Base-by-base conservation (phyloP, 2,797 vertebrate genomes). In the Lycodopsis pacificus region DNA sequence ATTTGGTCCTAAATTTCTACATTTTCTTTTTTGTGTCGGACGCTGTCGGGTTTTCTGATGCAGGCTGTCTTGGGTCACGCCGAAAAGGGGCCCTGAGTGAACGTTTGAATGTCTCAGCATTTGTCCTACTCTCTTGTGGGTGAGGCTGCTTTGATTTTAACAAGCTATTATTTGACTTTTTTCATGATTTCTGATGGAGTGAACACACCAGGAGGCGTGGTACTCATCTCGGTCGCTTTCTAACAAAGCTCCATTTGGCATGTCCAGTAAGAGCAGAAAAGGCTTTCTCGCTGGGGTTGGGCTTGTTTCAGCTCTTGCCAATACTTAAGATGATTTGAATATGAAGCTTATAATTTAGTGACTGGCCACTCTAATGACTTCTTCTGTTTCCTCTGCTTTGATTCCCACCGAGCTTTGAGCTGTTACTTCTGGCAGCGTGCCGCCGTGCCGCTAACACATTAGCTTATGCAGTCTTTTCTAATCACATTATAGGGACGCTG, bases 401-500 rank as follows among this genome's bases (percentile, higher is more conserved):
- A 62, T 49, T 61, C 49, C 36, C 59, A 44, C 17, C 20, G 12
- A 49, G n/a, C 53, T 80, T 27, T 70, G 30, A 81, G 46, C 19
- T 4, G 32, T 25, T 53, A 7, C 34, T 40, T 38, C 40, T 74
- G 66, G 40, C 74, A 58, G 74, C 8, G 11, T 30, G 68, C 42
- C 61, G 56, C 57, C 42, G 42, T 53, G 9, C 59, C 40, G 61
- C 38, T 10, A 81, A 70, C 49, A 46, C 62, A 30, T 53, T 53
- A 70, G 49, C 53, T 61, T 49, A 59, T 75, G n/a, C 22, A 34
- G 27, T 38, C 38, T 63, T 48, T 81, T 66, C 42, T 80, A 63
- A 81, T 76, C 40, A 67, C 57, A 13, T 34, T 73, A 44, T 49
- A 36, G 71, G 68, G 74, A 48, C 38, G 11, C 36, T 7, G 44